phyloP scores from a whole-genome alignment of 2,113 vertebrate species.

The Pachypanchax playfairii region DNA sequence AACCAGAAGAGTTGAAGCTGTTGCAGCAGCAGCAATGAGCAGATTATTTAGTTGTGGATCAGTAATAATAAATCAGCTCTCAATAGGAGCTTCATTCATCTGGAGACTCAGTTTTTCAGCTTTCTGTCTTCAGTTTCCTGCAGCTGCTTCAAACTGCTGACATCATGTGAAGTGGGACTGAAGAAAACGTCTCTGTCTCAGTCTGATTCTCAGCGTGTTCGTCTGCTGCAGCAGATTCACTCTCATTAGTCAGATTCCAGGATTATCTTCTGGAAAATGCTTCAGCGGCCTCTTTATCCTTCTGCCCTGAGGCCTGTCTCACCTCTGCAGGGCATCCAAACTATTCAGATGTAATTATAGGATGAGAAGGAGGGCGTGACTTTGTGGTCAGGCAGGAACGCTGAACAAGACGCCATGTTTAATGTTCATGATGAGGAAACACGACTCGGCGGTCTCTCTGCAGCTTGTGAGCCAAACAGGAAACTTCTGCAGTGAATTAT shows the following conservation, averaged over 20 bases:
- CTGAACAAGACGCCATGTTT: background rate
- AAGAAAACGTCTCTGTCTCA: no score
- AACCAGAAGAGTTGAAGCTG: no score
- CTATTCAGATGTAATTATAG: slow-evolving; percentile 41
- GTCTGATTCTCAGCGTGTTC: no score
- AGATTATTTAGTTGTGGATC: no score
- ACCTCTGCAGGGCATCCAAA: slow-evolving; percentile 19
- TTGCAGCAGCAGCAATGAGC: no score
- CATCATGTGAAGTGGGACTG: no score
- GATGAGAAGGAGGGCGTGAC: background rate
- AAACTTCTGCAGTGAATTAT: background rate
- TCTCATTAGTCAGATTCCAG: background rate
- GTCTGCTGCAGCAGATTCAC: background rate
- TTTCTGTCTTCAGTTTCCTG: no score
- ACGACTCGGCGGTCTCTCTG: background rate
- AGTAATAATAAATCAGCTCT: no score
- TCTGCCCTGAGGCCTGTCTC: slow-evolving; percentile 25
- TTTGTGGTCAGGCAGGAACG: background rate
- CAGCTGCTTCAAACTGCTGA: no score
- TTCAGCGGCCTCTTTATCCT: no score
- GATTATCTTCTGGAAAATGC: background rate
- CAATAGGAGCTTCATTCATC: no score
- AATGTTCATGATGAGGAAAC: background rate
- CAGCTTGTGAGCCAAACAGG: background rate
- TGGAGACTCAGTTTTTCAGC: no score